Conservation (phyloP, 2,113 vertebrate genomes). For the Chaetorhynchus papuensis region DNA sequence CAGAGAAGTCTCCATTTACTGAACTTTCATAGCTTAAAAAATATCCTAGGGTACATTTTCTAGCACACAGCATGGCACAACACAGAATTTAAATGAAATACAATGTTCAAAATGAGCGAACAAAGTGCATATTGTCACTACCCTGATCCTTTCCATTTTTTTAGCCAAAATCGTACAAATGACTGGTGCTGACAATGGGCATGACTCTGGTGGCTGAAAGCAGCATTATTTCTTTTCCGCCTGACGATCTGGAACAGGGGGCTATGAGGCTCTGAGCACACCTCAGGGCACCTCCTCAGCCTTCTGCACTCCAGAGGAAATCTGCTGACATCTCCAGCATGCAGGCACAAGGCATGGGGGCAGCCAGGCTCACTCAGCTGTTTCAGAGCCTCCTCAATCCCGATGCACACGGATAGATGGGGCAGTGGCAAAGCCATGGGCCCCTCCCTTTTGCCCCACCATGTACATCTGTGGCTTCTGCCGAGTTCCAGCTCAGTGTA, state of each 20-base stretch:
- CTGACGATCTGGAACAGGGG: not conserved
- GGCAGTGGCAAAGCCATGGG: fast-evolving
- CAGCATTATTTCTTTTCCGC: not conserved
- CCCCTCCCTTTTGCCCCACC: not conserved
- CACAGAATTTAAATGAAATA: conserved; percentile 51
- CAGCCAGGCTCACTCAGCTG: not conserved
- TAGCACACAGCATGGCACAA: not conserved
- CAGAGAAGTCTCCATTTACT: conserved; percentile 55
- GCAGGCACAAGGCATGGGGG: not conserved
- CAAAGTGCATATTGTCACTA: not conserved
- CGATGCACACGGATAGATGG: fast-evolving
- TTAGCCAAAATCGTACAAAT: not conserved
- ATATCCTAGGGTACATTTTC: conserved; percentile 40
- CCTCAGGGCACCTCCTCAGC: not conserved
- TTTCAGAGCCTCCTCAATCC: not conserved
- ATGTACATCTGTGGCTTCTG: fast-evolving
- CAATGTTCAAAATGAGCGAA: not conserved
- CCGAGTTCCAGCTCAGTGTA: fast-evolving
- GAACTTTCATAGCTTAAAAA: conserved; percentile 48
- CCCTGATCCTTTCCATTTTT: not conserved
- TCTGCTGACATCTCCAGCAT: not conserved
- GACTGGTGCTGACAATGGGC: not conserved
- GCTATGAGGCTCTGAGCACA: not conserved
- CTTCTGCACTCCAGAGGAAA: not conserved
- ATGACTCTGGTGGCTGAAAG: not conserved